Evolutionary conservation across 2,888 invertebrate species (phyloP).

Genomic region (Drosophila lacicola): DNA sequence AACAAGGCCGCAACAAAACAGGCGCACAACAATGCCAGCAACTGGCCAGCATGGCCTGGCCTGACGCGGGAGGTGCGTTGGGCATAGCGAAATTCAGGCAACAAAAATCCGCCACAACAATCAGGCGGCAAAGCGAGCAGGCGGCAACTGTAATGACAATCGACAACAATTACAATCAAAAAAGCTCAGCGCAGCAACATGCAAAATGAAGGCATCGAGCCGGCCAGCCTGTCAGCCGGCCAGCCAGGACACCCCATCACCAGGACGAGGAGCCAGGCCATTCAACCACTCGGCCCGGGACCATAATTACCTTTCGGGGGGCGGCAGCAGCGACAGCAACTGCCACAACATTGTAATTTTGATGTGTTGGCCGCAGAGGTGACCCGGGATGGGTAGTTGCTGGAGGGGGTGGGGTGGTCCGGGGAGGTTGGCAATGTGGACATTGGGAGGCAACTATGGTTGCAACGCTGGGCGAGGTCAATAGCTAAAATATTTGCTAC

Average conservation of each 20-base stretch:
- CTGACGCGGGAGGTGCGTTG: background rate
- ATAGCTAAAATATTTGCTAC: constrained; percentile 80
- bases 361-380: constrained; percentile 54
- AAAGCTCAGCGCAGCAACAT: constrained; percentile 63
- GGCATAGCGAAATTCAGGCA: constrained; percentile 58
- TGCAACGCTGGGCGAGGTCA: constrained; percentile 57
- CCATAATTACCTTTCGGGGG: constrained; percentile 72
- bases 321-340: constrained; percentile 33
- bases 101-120: constrained; percentile 68
- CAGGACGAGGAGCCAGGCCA: background rate
- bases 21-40: constrained; percentile 63
- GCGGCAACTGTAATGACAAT: constrained; percentile 76
- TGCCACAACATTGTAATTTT: constrained; percentile 72
- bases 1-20: constrained; percentile 79
- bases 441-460: constrained; percentile 8
- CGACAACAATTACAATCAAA: constrained; percentile 81
- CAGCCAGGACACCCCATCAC: constrained; percentile 2
- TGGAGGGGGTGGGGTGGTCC: background rate
- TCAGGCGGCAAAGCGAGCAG: constrained; percentile 40
- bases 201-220: constrained; percentile 60
- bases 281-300: constrained; percentile 37
- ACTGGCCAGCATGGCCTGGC: background rate
- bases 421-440: background rate
- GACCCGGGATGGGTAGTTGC: background rate
- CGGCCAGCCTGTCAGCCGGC: background rate